Base-by-base conservation (phyloP, 2,797 vertebrate genomes). In the Poeciliopsis paucimaculata region DNA sequence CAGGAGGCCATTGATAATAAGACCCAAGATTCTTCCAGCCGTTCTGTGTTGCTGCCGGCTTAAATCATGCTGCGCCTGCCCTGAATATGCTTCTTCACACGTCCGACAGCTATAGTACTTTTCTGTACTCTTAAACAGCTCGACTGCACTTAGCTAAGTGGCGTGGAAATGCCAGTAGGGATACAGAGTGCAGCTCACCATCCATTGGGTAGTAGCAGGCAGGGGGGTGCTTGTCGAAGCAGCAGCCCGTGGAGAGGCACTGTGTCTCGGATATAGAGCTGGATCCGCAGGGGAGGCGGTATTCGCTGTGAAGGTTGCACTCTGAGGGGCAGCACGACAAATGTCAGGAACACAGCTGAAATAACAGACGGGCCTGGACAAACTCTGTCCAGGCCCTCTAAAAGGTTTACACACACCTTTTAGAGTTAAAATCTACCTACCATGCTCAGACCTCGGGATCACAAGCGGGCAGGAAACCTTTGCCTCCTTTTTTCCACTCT, bases 171-270 rank as follows among this genome's bases (percentile, higher is more conserved):
- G 79, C 84, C 87, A 88, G 55, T 77, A 64, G 84, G 77, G 77
- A 85, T 68, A 26, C 31, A 81, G 82, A 83, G 76, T 75, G 77
- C 64, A 77, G 83, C 94, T 94, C 85, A 96, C 96, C 95, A 74
- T 96, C 95, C 95, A 96, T 94, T 79, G 94, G 93, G 92, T 96
- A 95, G 91, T 92, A 95, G 91, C 96, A 96, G 73, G 88, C 78
- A 39, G 81, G 87, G 68, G 88, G 87, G 9, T 84, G 41, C 76
- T 86, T 74, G 85, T 62, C 87, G 89, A 92, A 95, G 91, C 96
- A 96, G 93, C 96, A 96, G 86, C 95, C 95, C 89, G 93, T 80
- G 71, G 92, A 87, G 84, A 85, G 81, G 78, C 96, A 96, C 64
- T 88, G 88, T 26, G 86, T 34, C 84, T 87, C 86, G 51, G 94